These are phyloP conservation scores for Notarius lentiginosus DNA, from an alignment of 2,113 vertebrate genomes.

Conservation along the genomic window DNA sequence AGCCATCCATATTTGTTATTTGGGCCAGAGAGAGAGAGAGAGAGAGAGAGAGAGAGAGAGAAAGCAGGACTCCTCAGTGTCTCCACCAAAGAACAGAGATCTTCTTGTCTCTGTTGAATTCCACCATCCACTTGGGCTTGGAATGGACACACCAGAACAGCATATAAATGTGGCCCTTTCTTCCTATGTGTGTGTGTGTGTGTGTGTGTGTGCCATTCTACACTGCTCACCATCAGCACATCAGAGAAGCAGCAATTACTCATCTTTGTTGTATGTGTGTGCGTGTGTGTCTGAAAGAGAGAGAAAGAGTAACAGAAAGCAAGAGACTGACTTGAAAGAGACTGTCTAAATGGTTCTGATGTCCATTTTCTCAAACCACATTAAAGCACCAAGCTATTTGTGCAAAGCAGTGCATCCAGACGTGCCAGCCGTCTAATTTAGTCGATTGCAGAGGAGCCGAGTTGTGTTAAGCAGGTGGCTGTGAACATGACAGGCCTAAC, in stretches of 20 bases:
- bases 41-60: conserved; percentile 30
- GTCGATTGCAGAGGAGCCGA: conserved; percentile 3
- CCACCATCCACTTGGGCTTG: conserved; percentile 67
- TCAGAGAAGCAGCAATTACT: conserved; percentile 24
- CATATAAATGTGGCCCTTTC: conserved; percentile 77
- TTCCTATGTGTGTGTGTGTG: conserved; percentile 56
- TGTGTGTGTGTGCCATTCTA: conserved; percentile 44
- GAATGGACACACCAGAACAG: conserved; percentile 65
- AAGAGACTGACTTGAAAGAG: neutral
- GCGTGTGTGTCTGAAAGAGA: neutral
- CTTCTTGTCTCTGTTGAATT: conserved; percentile 76
- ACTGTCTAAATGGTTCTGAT: conserved; percentile 1
- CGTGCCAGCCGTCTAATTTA: neutral
- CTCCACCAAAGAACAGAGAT: conserved; percentile 72
- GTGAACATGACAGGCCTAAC: conserved; percentile 21
- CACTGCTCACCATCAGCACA: conserved; percentile 36
- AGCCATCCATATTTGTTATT: conserved; percentile 63
- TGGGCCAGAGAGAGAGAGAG: conserved; percentile 52
- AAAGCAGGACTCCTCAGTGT: conserved; percentile 50
- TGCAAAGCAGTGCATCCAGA: conserved; percentile 6
- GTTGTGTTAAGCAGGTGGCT: neutral
- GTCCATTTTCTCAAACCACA: conserved; percentile 7
- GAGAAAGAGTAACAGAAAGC: neutral
- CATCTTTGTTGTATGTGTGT: conserved; percentile 24
- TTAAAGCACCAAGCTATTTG: neutral